phyloP scores from a whole-genome alignment of 2,888 invertebrate species.

The Odontomyia ornata region DNA sequence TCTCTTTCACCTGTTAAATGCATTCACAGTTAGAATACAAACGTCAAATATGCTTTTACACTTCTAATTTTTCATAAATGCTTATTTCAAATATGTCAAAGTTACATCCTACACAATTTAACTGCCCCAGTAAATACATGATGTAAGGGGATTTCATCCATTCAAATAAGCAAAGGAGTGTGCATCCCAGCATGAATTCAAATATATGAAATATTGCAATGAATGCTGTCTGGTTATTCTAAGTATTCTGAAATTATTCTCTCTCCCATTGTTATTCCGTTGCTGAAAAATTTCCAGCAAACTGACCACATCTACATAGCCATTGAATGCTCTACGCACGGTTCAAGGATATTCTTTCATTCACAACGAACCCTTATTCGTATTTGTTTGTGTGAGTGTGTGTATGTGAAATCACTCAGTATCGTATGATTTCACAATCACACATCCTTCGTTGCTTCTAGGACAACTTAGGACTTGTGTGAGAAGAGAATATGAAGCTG shows the following conservation, averaged over 20 bases:
- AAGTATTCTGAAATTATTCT: not conserved
- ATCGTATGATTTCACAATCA: conserved; percentile 17
- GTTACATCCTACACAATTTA: no score
- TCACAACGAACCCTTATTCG: not conserved
- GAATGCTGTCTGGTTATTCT: not conserved
- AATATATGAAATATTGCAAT: no score
- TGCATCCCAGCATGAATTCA: no score
- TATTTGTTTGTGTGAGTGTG: not conserved
- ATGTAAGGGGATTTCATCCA: no score
- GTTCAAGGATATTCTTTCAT: conserved; percentile 6
- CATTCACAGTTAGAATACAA: no score
- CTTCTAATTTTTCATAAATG: no score
- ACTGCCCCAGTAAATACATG: no score
- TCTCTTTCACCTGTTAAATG: no score
- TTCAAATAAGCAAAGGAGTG: no score
- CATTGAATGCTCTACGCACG: conserved; percentile 25
- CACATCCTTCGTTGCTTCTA: not conserved
- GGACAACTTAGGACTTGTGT: not conserved
- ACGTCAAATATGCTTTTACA: no score
- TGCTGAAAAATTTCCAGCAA: not conserved
- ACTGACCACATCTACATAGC: conserved; percentile 16
- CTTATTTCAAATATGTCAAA: no score
- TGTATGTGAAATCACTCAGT: not conserved
- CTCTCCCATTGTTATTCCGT: not conserved
- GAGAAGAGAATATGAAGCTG: no score